phyloP scores from a whole-genome alignment of 2,797 vertebrate genomes.

The Danionella dracula region DNA sequence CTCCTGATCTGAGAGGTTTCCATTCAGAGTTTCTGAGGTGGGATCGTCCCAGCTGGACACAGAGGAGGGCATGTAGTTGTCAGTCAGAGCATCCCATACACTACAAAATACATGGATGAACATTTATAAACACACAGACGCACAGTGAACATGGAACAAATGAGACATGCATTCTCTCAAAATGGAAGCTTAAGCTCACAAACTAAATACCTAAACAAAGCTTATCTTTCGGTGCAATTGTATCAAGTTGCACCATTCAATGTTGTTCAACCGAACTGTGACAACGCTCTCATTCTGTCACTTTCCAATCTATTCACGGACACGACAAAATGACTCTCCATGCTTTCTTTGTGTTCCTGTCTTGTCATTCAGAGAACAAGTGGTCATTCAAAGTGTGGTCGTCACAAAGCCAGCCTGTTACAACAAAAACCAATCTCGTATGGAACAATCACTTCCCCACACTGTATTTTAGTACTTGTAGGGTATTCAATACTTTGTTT shows the following conservation, averaged over 20 bases:
- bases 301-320: constrained; percentile 18
- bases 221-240: too few species aligned
- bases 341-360: constrained; percentile 54
- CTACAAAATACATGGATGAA: constrained; percentile 59
- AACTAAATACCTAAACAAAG: too few species aligned
- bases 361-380: constrained; percentile 55
- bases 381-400: constrained; percentile 57
- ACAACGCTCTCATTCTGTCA: constrained; percentile 14
- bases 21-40: constrained; percentile 79
- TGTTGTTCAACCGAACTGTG: background rate
- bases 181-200: too few species aligned
- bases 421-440: constrained; percentile 50
- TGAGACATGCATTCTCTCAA: background rate
- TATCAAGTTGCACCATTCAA: background rate
- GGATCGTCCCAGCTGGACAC: constrained; percentile 80
- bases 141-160: constrained; percentile 1
- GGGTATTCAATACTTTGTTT: background rate
- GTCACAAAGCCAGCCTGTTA: constrained; percentile 26
- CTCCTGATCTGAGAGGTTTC: constrained; percentile 83
- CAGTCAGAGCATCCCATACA: constrained; percentile 91
- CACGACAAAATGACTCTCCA: constrained; percentile 32
- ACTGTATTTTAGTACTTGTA: constrained; percentile 2
- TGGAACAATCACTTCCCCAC: constrained; percentile 28
- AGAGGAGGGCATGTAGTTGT: constrained; percentile 82
- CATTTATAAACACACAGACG: constrained; percentile 27